Conservation (phyloP, 2,113 vertebrate species). For the Prinia subflava region DNA sequence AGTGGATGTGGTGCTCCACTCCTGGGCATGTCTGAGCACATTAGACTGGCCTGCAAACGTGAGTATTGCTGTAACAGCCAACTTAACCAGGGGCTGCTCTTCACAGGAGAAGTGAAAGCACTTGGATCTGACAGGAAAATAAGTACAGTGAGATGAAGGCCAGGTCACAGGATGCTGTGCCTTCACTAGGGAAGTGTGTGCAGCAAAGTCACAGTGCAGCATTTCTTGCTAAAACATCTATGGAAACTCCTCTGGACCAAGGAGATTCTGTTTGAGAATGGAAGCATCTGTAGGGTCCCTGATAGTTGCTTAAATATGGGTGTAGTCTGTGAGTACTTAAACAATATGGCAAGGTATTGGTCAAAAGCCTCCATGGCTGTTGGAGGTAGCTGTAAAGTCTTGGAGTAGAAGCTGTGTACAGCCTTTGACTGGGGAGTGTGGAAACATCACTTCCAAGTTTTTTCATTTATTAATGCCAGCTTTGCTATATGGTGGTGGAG, state of each 20-base stretch:
- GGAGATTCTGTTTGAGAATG: not conserved
- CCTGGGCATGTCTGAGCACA: not conserved
- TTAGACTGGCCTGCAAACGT: not conserved
- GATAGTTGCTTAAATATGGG: fast-evolving
- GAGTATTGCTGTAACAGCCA: not conserved
- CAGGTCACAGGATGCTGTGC: not conserved
- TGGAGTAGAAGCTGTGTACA: not conserved
- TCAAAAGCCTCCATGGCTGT: not conserved
- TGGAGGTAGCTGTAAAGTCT: not conserved
- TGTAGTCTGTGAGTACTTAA: not conserved
- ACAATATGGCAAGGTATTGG: not conserved
- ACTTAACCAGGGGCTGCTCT: not conserved
- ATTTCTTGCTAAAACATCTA: not conserved
- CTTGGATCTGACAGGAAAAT: not conserved
- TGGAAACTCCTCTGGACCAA: not conserved
- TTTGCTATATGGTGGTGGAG: not conserved
- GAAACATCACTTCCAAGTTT: not conserved
- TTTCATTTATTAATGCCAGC: not conserved
- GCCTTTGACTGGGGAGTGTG: not conserved
- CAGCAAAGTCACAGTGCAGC: not conserved
- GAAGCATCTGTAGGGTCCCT: not conserved
- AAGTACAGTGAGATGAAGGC: not conserved
- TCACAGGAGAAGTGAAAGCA: not conserved
- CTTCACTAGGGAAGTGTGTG: fast-evolving
- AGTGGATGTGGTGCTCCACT: not conserved